Base-by-base conservation (phyloP, 2,797 vertebrate species). In the Hemibagrus guttatus region DNA sequence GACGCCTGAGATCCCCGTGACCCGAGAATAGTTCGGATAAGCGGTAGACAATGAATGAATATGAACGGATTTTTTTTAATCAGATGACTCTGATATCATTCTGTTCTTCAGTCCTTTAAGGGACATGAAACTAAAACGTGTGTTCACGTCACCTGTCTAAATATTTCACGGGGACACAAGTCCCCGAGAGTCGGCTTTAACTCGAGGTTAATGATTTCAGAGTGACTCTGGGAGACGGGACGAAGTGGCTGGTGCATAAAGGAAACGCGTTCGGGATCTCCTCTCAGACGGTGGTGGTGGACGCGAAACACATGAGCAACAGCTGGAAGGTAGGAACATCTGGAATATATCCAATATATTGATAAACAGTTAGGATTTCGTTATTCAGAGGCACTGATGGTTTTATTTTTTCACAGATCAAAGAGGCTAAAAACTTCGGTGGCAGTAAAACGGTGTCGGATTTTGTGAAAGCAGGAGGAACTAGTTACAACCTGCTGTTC, bases 191-290 rank as follows among this genome's bases (percentile, higher is more conserved):
- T n/a, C n/a, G n/a, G n/a, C n/a, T n/a, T n/a, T n/a, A n/a, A n/a
- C n/a, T n/a, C 9, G 5, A 11, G 12, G 9, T 9, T 54, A 54
- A 54, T 80, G 31, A 9, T 88, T 87, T 81, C 79, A 95, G 94
- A 79, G 92, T 94, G 74, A 94, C 93, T 1, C 84, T 94, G 80
- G 66, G 0, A 0, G 91, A 94, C 1, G 88, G 80, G 4, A 66
- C 88, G 8, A 3, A 63, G 80, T 94, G 91, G 91, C 89, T 95
- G 52, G 8, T 95, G 78, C 95, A 95, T 54, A 95, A 95, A 90
- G 94, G 93, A 59, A 0, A 6, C 0, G 2, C 26, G 1, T 93
- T 17, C 17, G 93, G 94, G 9, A 2, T 31, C 1, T 87, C 76
- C 13, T 91, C 92, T 17, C 58, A 93, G 75, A 95, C 94, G 0